Evolutionary conservation across 2,888 invertebrate genomes (phyloP), one percentile per base, ranked within the genome.

Genomic region (Trichopria drosophilae): DNA sequence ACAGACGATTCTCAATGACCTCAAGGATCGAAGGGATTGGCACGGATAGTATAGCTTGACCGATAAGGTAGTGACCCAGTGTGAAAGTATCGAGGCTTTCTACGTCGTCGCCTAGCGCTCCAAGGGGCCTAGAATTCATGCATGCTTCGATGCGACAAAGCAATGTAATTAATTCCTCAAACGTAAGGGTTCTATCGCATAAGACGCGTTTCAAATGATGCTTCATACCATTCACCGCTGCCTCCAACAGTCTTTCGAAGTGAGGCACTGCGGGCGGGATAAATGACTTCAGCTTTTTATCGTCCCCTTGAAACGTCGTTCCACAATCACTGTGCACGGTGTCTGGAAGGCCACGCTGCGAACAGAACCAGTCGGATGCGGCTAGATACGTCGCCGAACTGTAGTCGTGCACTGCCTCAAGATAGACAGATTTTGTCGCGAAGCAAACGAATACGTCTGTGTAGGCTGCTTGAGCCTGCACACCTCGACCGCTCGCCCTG

Each of bases 41-140:
- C n/a, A n/a, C n/a, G n/a, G n/a, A n/a, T n/a, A n/a, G n/a, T n/a
- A n/a, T n/a, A n/a, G n/a, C n/a, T n/a, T n/a, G n/a, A n/a, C n/a
- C n/a, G n/a, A 63, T 56, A 9, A 64, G 39, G 34, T 64, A 65
- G 46, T 65, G 59, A 7, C 58, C 57, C 4, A 62, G 64, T 6
- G 60, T 59, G 4, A 64, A 46, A 6, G 50, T 26, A 16, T 18
- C 13, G 7, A 53, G 37, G 23, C 55, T 41, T 20, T 55, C 43
- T 7, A 53, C 49, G 37, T 57, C 57, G 20, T 36, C 36, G 6
- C 10, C 23, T 9, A 24, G 35, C 5, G 42, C 41, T 3, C 7
- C 39, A 1, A 47, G 9, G 10, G 47, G 40, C 12, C 31, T n/a
- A 9, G 55, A 57, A 41, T 61, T 58, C 3, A 57, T 35, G 9